phyloP scores from a whole-genome alignment of 2,888 invertebrate species.

The Geophilus truncorum region DNA sequence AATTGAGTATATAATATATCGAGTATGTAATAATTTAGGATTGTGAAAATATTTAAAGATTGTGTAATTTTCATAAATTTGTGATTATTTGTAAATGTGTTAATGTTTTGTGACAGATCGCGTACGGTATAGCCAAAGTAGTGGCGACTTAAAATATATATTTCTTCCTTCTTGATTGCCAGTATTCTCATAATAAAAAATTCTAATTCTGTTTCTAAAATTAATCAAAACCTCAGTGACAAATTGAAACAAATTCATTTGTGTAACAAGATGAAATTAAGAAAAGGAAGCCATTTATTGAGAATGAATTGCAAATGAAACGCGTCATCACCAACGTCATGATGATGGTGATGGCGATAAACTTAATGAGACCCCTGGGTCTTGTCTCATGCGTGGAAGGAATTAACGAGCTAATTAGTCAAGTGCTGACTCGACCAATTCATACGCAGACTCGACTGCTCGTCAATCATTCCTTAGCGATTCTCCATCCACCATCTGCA shows the following conservation, averaged over 20 bases:
- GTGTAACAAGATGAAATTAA: not conserved
- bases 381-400: not conserved
- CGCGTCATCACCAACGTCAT: not conserved
- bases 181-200: no score
- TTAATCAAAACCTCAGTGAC: no score
- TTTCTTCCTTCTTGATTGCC: not conserved
- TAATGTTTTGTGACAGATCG: no score
- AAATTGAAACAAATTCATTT: not conserved
- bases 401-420: slow-evolving; percentile 20
- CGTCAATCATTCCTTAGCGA: slow-evolving; percentile 13
- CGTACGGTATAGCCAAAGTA: no score
- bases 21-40: no score
- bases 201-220: no score
- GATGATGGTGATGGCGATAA: not conserved
- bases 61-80: no score
- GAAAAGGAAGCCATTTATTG: not conserved
- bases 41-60: no score
- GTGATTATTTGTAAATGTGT: no score
- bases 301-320: not conserved
- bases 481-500: not conserved
- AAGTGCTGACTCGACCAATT: slow-evolving; percentile 20
- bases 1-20: no score
- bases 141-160: not conserved
- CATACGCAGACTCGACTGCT: not conserved
- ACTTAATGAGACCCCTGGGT: not conserved